Conservation (phyloP, 23 tunicate genomes). For the Styela plicata region DNA sequence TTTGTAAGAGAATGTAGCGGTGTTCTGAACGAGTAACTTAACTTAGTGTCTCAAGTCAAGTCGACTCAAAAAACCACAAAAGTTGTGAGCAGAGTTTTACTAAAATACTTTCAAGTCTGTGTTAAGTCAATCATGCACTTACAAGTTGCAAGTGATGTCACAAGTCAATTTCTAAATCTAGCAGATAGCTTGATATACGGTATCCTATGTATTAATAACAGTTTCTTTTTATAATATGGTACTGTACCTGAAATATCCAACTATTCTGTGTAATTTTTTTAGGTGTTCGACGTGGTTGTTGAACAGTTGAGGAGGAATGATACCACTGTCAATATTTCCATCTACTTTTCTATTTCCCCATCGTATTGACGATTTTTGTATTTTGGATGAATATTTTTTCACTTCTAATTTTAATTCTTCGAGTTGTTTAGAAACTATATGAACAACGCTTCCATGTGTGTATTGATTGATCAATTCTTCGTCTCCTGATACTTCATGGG, state of each 20-base stretch:
- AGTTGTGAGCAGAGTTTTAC: too few species aligned
- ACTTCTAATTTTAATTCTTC: background rate
- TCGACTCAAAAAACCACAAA: too few species aligned
- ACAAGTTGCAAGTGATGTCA: too few species aligned
- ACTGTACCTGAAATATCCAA: background rate
- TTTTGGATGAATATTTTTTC: background rate
- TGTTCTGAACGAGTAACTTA: too few species aligned
- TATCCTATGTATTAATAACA: too few species aligned
- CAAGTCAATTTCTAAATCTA: too few species aligned
- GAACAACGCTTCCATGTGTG: background rate
- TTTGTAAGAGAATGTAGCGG: too few species aligned
- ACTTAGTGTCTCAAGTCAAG: too few species aligned
- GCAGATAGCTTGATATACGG: too few species aligned
- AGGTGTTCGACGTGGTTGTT: conserved; percentile 3
- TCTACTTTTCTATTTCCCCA: background rate
- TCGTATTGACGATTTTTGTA: background rate
- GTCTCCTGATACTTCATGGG: background rate
- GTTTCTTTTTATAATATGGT: too few species aligned
- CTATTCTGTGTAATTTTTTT: background rate
- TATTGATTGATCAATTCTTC: background rate
- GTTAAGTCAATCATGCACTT: too few species aligned
- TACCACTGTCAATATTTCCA: background rate
- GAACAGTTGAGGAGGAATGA: background rate
- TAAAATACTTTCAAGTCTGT: too few species aligned
- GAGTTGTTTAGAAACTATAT: background rate